Percentiles rank a stretch among this genome's conserved stretches.
Evolutionary conservation across 2,888 invertebrate species (phyloP).

Genomic region (Zeuzera pyrina): DNA sequence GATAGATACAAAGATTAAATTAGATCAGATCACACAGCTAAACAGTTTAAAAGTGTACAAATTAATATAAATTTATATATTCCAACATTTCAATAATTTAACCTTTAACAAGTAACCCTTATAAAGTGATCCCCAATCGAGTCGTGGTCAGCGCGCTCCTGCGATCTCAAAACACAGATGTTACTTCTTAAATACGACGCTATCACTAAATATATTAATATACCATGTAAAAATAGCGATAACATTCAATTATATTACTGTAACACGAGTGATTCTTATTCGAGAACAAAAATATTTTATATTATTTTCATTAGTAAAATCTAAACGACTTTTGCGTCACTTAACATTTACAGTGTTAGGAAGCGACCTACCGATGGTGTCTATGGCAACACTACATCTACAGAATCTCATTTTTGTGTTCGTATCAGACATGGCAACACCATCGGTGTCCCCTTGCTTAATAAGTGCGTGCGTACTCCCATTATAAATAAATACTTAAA

Average conservation of each 20-base stretch:
- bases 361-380: conserved; percentile 39
- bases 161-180: conserved; percentile 46
- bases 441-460: conserved; percentile 24
- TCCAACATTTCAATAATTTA: conserved; percentile 68
- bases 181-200: conserved; percentile 28
- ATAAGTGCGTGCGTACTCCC: conserved; percentile 47
- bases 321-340: conserved; percentile 47
- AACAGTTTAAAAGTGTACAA: conserved; percentile 63
- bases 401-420: conserved; percentile 7
- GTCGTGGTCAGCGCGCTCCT: conserved; percentile 38
- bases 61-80: conserved; percentile 56
- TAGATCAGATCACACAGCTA: conserved; percentile 71
- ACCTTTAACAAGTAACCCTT: conserved; percentile 60
- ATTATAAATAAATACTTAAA: conserved; percentile 65
- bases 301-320: conserved; percentile 59
- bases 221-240: conserved; percentile 61
- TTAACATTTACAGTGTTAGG: conserved; percentile 55
- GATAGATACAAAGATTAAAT: conserved; percentile 48
- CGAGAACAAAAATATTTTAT: conserved; percentile 64
- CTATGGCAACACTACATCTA: conserved; percentile 40
- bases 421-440: conserved; percentile 31
- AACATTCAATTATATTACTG: conserved; percentile 58
- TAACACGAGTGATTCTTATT: conserved; percentile 54
- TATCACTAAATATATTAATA: conserved; percentile 21
- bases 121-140: conserved; percentile 61